These are phyloP conservation scores for Dunckerocampus dactyliophorus DNA, from an alignment of 2,113 vertebrate genomes.

Conservation along the genomic window DNA sequence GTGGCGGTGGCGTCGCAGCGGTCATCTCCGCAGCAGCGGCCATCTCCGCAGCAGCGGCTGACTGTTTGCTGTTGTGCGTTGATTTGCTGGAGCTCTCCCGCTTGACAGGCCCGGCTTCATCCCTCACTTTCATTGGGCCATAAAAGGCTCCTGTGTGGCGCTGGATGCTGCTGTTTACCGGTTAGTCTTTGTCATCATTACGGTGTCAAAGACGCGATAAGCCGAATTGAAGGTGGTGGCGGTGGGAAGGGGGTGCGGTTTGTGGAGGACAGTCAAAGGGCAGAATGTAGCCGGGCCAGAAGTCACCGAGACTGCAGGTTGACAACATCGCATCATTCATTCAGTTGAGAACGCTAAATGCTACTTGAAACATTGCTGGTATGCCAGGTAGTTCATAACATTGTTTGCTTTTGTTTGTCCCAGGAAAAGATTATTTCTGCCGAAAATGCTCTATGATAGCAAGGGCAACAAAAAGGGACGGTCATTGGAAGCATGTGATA, in stretches of 20 bases:
- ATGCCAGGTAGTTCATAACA: no score
- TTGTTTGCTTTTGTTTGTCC: no score
- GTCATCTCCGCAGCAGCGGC: constrained; percentile 27
- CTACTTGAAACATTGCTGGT: no score
- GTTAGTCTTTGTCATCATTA: constrained; percentile 73
- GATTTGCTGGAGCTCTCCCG: constrained; percentile 56
- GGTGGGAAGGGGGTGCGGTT: constrained; percentile 14
- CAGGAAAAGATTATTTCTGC: no score
- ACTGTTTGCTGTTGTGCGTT: constrained; percentile 40
- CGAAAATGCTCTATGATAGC: no score
- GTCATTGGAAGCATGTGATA: no score
- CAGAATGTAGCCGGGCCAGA: constrained; percentile 25
- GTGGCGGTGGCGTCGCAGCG: constrained; percentile 30
- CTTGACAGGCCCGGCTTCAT: constrained; percentile 63
- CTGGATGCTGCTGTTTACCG: constrained; percentile 57
- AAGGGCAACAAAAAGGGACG: no score
- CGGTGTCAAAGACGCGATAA: constrained; percentile 62
- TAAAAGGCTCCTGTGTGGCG: constrained; percentile 60
- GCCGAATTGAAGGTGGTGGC: constrained; percentile 30
- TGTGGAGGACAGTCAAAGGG: constrained; percentile 27
- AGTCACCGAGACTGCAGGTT: constrained; percentile 37
- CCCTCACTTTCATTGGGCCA: constrained; percentile 69
- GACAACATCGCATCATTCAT: constrained; percentile 56
- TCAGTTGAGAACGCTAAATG: constrained; percentile 30
- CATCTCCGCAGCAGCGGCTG: constrained; percentile 17